Percentiles rank a stretch among this genome's conserved stretches.
These are phyloP conservation scores for Balanococcus diminutus DNA, from an alignment of 2,888 invertebrate genomes.

Conservation along the genomic window DNA sequence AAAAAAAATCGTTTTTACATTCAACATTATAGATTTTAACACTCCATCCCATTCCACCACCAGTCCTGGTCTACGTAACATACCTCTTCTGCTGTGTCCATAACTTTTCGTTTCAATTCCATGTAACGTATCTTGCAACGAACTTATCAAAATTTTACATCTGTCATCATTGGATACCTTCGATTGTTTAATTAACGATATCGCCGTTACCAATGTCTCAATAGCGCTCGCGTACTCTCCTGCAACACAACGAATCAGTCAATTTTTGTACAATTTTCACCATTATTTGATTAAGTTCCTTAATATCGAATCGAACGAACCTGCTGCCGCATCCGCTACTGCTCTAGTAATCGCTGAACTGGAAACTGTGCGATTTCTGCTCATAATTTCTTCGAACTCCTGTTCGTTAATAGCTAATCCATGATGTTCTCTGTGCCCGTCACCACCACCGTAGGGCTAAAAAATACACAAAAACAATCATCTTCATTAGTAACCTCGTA, in stretches of 20 bases:
- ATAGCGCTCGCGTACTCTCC: conserved; percentile 97
- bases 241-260: conserved; percentile 58
- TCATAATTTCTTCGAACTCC: conserved; percentile 98
- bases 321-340: conserved; percentile 95
- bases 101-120: conserved; percentile 98
- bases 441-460: conserved; percentile 53
- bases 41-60: too few species aligned
- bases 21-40: too few species aligned
- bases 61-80: neutral
- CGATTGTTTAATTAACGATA: conserved; percentile 97
- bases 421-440: conserved; percentile 52
- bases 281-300: neutral
- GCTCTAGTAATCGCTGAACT: conserved; percentile 97
- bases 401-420: conserved; percentile 75
- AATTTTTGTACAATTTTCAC: neutral
- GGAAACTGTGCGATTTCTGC: conserved; percentile 94
- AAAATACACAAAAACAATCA: conserved; percentile 35
- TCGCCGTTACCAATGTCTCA: conserved; percentile 97
- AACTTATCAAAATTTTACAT: conserved; percentile 96
- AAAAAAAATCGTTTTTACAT: too few species aligned
- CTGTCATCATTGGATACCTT: conserved; percentile 95
- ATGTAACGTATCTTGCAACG: conserved; percentile 93
- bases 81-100: conserved; percentile 73
- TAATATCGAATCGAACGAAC: conserved; percentile 59
- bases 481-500: neutral